These are phyloP conservation scores for Tragelaphus buxtoni DNA, from an alignment of 2,113 vertebrate species.

Conservation along the genomic window DNA sequence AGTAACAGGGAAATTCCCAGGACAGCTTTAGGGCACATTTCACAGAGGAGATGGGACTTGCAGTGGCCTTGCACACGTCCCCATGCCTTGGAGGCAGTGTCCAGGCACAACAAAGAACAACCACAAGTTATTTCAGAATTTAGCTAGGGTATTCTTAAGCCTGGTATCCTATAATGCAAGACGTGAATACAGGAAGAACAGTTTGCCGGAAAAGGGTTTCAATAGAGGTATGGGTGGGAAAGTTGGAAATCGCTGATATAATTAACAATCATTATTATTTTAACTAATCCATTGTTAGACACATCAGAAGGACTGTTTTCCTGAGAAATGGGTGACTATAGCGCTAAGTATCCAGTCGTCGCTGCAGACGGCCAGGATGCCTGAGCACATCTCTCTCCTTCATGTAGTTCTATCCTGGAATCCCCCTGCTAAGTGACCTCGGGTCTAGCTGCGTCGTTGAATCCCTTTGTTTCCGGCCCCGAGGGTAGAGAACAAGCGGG, in stretches of 20 bases:
- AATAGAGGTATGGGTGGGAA: not conserved
- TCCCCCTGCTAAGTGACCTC: not conserved
- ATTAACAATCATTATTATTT: not conserved
- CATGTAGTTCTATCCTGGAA: not conserved
- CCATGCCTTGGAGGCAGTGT: not conserved
- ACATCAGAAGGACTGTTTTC: conserved; percentile 17
- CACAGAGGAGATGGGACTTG: not conserved
- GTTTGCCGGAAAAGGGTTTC: not conserved
- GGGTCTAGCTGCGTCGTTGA: not conserved
- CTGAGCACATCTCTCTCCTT: not conserved
- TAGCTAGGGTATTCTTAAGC: conserved; percentile 17
- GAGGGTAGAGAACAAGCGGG: not conserved
- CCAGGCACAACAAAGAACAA: conserved; percentile 51
- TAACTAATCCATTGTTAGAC: conserved; percentile 15
- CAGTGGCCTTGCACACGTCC: not conserved
- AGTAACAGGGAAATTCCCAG: not conserved
- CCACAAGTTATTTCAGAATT: conserved; percentile 11
- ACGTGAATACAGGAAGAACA: not conserved
- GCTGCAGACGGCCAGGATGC: not conserved
- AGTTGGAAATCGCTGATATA: not conserved
- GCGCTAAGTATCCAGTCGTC: not conserved
- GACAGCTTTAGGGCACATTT: not conserved
- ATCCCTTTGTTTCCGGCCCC: conserved; percentile 22
- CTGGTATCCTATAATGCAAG: not conserved
- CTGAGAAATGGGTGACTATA: conserved; percentile 44